These are phyloP conservation scores for Bettongia penicillata DNA, from an alignment of 2,113 vertebrate species.

Conservation along the genomic window DNA sequence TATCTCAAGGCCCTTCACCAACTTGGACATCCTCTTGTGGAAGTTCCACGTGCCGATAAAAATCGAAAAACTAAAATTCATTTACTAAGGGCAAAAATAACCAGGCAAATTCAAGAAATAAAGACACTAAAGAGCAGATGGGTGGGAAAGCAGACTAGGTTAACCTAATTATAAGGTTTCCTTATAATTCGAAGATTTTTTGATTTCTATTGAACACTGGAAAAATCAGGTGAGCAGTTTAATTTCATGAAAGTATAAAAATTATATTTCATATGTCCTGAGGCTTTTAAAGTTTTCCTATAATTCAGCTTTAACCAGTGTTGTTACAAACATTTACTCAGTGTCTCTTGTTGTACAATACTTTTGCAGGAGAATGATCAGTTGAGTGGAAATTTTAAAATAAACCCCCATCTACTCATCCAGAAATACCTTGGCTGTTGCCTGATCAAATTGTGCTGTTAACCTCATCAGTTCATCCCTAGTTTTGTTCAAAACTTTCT, in stretches of 20 bases:
- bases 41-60: background rate
- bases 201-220: background rate
- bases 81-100: background rate
- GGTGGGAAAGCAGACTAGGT: background rate
- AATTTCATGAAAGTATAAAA: background rate
- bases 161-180: background rate
- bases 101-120: background rate
- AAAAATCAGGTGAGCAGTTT: background rate
- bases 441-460: slow-evolving; percentile 85
- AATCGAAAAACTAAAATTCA: background rate
- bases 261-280: background rate
- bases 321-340: background rate
- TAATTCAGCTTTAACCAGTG: background rate
- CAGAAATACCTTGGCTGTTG: slow-evolving; percentile 85
- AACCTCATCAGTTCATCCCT: slow-evolving; percentile 87
- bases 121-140: background rate
- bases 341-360: background rate
- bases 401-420: background rate
- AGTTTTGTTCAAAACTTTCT: slow-evolving; percentile 86
- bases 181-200: background rate
- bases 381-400: background rate
- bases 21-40: background rate
- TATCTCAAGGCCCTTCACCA: background rate
- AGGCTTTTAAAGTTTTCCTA: background rate
- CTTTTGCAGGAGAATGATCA: background rate